Conservation (phyloP, 2,113 vertebrate species). For the Terrapene triunguis region DNA sequence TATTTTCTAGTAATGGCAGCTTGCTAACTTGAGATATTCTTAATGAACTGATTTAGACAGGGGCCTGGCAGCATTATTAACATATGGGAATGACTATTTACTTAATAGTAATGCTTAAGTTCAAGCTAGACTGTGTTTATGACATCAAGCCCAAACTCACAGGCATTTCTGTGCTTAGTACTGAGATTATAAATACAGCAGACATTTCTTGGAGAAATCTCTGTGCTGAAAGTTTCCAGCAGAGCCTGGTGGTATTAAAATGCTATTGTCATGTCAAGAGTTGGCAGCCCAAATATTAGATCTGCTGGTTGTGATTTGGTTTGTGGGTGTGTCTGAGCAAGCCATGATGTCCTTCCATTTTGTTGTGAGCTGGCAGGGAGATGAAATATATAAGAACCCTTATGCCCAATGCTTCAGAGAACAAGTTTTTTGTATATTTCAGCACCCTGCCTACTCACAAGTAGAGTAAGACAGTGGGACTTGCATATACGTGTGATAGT, state of each 20-base stretch:
- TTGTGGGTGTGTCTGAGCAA: background rate
- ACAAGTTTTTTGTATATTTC: background rate
- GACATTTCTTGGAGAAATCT: background rate
- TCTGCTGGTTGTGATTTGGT: background rate
- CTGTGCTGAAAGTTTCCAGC: background rate
- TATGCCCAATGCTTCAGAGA: background rate
- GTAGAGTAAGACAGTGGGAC: fast-evolving
- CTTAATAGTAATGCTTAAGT: background rate
- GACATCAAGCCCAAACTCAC: background rate
- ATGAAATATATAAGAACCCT: background rate
- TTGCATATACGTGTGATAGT: background rate
- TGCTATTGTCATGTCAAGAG: background rate
- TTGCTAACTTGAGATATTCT: constrained; percentile 33
- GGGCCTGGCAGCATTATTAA: constrained; percentile 27
- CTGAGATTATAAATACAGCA: background rate
- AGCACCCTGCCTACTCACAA: background rate
- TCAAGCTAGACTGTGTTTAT: background rate
- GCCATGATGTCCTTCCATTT: background rate
- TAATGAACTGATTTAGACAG: constrained; percentile 45
- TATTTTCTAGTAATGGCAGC: constrained; percentile 44
- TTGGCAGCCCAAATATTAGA: background rate
- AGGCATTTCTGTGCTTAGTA: background rate
- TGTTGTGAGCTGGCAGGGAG: background rate
- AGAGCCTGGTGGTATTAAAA: background rate
- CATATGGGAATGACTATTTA: background rate